Evolutionary conservation across 2,888 invertebrate genomes (phyloP).

Genomic region (Poecilus cupreus): DNA sequence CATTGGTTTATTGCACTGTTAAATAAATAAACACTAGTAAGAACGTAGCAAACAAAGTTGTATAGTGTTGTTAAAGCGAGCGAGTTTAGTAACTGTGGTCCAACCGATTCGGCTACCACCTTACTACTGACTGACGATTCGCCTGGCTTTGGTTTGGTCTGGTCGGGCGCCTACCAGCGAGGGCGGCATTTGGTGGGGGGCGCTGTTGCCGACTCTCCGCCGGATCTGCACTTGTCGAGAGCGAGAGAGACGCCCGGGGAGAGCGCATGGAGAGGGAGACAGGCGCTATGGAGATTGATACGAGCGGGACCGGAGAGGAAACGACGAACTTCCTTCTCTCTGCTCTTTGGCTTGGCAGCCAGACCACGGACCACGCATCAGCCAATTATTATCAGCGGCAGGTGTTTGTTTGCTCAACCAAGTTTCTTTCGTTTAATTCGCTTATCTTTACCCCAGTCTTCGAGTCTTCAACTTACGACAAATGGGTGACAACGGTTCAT

Average conservation of each 20-base stretch:
- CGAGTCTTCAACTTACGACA: neutral
- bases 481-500: neutral
- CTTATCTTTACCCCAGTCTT: too few species aligned
- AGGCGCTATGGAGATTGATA: neutral
- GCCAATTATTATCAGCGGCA: slow-evolving; percentile 51
- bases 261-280: neutral
- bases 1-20: slow-evolving; percentile 55
- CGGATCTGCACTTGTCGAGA: slow-evolving; percentile 56
- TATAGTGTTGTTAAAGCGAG: slow-evolving; percentile 28
- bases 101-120: slow-evolving; percentile 47
- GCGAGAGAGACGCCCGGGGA: neutral
- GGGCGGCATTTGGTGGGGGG: slow-evolving; percentile 46
- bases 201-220: slow-evolving; percentile 43
- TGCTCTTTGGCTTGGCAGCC: slow-evolving; percentile 11
- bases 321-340: slow-evolving; percentile 49
- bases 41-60: neutral
- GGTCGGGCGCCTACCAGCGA: slow-evolving; percentile 34
- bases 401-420: slow-evolving; percentile 43
- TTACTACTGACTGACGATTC: slow-evolving; percentile 55
- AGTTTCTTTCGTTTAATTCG: slow-evolving; percentile 7
- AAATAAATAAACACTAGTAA: slow-evolving; percentile 36
- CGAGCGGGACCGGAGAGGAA: slow-evolving; percentile 26
- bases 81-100: slow-evolving; percentile 58
- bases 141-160: slow-evolving; percentile 50
- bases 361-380: slow-evolving; percentile 21